Base-by-base conservation (phyloP, 1,140 invertebrate species). In the Radopholus similis region DNA sequence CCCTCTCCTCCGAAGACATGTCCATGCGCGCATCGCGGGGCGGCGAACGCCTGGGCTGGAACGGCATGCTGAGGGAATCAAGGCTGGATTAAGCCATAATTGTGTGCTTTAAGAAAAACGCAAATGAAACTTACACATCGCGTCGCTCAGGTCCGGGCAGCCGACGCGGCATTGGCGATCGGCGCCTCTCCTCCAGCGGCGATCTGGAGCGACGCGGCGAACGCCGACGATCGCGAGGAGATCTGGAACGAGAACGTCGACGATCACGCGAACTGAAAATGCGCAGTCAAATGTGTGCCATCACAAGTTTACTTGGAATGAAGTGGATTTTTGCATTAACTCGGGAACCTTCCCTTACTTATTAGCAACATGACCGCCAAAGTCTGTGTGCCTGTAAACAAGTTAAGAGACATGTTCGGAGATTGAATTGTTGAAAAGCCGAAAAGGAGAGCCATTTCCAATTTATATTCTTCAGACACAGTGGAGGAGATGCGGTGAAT, bases 1-100 rank as follows among this genome's bases (percentile, higher is more conserved):
- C 96, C 66, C 95, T 86, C 84, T 99, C 96, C 85, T 99, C 96
- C 5, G 95, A 91, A 42, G 93, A 93, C 26, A 99, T 84, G 74
- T 97, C 71, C 40, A 75, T 55, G 21, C 75, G 77, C 4, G 77
- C 81, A 51, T 70, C 66, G 59, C 63, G 68, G 11, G 79, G 79
- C 15, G 81, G 81, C n/a, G 76, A 77, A 6, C 63, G 49, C 49
- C 68, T 53, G 13, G 79, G 71, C 32, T 75, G 72, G 74, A 81
- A 81, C 15, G 81, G 81, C 79, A 81, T 81, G n/a, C 76, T 77
- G 38, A 64, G 77, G 76, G 37, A 67, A 64, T 49, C 51, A 73
- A 60, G 53, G 23, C 66, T 70, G 57, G 49, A 62, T 42, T 62
- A 26, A 47, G 59, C n/a, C 49, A 62, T 32, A 62, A 62, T 40